These are phyloP conservation scores for Gobius niger DNA, from an alignment of 2,113 vertebrate species.

Conservation along the genomic window DNA sequence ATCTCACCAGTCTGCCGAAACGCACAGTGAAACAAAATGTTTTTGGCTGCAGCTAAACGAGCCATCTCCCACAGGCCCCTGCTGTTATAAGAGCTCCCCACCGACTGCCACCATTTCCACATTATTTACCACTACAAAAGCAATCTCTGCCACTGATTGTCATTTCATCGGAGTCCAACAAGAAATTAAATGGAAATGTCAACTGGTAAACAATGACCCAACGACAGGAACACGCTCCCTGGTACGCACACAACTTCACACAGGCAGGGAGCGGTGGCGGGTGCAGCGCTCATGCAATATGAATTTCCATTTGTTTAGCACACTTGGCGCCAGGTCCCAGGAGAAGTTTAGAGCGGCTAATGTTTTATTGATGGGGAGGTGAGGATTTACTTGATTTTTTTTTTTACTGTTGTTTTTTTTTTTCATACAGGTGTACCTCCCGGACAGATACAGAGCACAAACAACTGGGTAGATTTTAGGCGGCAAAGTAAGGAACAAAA, in stretches of 20 bases:
- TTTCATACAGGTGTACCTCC: constrained; percentile 8
- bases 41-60: constrained; percentile 16
- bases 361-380: constrained; percentile 64
- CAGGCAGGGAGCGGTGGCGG: constrained; percentile 8
- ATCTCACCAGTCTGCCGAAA: constrained; percentile 10
- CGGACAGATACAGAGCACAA: constrained; percentile 24
- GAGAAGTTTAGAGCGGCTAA: constrained; percentile 55
- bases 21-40: not conserved
- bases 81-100: constrained; percentile 14
- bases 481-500: constrained; percentile 1
- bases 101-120: constrained; percentile 24
- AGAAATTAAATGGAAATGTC: constrained; percentile 71
- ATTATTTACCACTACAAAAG: constrained; percentile 51
- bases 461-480: constrained; percentile 6
- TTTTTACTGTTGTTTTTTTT: constrained; percentile 19
- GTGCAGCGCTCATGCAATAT: constrained; percentile 61
- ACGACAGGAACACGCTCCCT: constrained; percentile 8
- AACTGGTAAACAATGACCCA: constrained; percentile 52
- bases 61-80: not conserved
- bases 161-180: constrained; percentile 46
- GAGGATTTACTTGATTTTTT: constrained; percentile 38
- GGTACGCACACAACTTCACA: constrained; percentile 4
- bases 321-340: constrained; percentile 43
- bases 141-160: constrained; percentile 47
- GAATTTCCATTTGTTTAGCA: constrained; percentile 70